Percentiles rank a stretch among this genome's conserved stretches.
phyloP scores from a whole-genome alignment of 2,888 invertebrate species.

The Brachynemurus nebulosus region DNA sequence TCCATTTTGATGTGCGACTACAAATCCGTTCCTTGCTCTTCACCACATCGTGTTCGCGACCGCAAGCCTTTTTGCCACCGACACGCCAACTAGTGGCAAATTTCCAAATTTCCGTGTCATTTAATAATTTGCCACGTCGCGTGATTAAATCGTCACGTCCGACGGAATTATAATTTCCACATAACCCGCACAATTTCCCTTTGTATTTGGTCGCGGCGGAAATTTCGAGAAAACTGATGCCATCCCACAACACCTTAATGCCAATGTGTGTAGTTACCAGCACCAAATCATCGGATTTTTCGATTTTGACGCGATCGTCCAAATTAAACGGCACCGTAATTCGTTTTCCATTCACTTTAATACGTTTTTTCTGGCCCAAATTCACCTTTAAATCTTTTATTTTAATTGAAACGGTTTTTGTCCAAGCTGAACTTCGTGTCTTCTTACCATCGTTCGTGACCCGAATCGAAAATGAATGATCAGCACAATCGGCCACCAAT shows the following conservation, averaged over 20 bases:
- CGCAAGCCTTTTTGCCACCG: constrained; percentile 62
- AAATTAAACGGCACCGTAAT: constrained; percentile 55
- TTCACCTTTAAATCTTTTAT: constrained; percentile 63
- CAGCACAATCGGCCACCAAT: constrained; percentile 67
- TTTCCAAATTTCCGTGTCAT: constrained; percentile 45
- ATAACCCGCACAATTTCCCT: constrained; percentile 73
- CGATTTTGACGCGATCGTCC: constrained; percentile 42
- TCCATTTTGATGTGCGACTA: constrained; percentile 29
- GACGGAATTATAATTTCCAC: constrained; percentile 86
- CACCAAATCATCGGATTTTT: constrained; percentile 51
- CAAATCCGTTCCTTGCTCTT: constrained; percentile 31
- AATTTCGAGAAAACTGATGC: constrained; percentile 79
- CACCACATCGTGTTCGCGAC: constrained; percentile 37
- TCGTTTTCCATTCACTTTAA: constrained; percentile 71
- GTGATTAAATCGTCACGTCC: constrained; percentile 72
- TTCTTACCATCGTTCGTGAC: constrained; percentile 78
- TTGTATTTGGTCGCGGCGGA: constrained; percentile 63
- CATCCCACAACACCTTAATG: constrained; percentile 81
- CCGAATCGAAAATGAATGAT: constrained; percentile 68
- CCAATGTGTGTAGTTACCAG: constrained; percentile 57
- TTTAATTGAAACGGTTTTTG: constrained; percentile 73
- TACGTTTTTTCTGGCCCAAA: constrained; percentile 70
- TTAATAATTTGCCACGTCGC: constrained; percentile 50
- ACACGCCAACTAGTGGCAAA: constrained; percentile 89
- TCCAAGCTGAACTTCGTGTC: constrained; percentile 76